phyloP scores from a whole-genome alignment of 92 coral and sea anemone genomes.

The Epizoanthus rinbou region DNA sequence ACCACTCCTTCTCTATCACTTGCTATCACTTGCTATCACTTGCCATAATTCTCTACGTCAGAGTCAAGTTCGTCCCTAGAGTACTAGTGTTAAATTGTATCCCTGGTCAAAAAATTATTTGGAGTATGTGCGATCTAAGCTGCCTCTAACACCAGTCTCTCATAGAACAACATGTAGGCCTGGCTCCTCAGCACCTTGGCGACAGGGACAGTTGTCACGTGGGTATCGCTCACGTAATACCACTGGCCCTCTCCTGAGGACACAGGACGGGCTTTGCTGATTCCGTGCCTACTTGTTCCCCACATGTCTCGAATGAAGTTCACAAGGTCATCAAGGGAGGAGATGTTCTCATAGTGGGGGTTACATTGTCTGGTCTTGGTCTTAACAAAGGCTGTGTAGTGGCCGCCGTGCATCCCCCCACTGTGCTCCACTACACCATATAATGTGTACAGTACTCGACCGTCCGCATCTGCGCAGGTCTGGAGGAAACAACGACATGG shows the following conservation, averaged over 20 bases:
- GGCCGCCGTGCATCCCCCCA: conserved; percentile 95
- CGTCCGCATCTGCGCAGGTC: conserved; percentile 76
- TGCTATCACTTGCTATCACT: no score
- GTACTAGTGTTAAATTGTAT: no score
- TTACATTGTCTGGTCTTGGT: conserved; percentile 54
- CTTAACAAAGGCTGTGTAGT: conserved; percentile 93
- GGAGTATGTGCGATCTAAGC: background rate
- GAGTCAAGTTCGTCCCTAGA: no score
- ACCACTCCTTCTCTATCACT: no score
- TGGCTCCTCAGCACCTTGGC: conserved; percentile 85
- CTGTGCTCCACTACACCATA: conserved; percentile 91
- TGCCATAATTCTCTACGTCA: no score
- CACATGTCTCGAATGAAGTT: conserved; percentile 70
- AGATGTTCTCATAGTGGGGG: conserved; percentile 52
- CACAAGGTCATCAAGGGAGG: conserved; percentile 62
- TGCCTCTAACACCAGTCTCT: conserved; percentile 62
- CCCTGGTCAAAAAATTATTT: no score
- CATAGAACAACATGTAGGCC: conserved; percentile 94
- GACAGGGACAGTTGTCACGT: conserved; percentile 74
- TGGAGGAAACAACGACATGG: conserved; percentile 27
- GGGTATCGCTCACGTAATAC: conserved; percentile 95
- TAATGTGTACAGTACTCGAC: conserved; percentile 81
- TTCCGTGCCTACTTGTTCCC: conserved; percentile 49
- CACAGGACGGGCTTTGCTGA: conserved; percentile 47
- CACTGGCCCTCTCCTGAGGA: conserved; percentile 76